Conservation (phyloP, 2,113 vertebrate genomes). For the Trematocara marginatum region DNA sequence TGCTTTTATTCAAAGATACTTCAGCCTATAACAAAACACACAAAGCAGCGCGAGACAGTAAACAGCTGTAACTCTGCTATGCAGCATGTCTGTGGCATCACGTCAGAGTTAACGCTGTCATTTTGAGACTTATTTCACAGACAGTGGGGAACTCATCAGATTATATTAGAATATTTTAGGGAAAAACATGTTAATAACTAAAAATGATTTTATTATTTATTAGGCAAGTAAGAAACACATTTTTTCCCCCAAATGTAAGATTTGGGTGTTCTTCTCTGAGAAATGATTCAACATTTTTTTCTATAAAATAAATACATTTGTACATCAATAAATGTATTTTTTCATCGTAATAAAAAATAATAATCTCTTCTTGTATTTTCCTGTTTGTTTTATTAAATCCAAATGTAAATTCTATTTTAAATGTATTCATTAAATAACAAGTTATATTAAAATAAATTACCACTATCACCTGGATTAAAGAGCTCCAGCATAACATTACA, state of each 20-base stretch:
- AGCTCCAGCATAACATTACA: neutral
- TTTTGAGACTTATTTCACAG: neutral
- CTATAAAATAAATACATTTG: neutral
- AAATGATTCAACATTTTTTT: neutral
- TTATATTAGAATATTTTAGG: neutral
- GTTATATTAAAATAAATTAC: fast-evolving
- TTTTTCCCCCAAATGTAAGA: neutral
- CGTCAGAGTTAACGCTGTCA: neutral
- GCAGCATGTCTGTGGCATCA: neutral
- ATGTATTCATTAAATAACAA: neutral
- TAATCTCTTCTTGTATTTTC: fast-evolving
- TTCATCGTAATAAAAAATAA: neutral
- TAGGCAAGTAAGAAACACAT: neutral
- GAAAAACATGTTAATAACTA: neutral
- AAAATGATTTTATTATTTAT: neutral
- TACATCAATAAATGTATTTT: fast-evolving
- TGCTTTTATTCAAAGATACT: neutral
- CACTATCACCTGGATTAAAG: neutral
- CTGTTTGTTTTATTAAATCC: neutral
- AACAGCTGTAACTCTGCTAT: neutral
- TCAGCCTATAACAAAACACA: neutral
- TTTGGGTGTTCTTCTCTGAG: neutral
- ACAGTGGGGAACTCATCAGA: fast-evolving
- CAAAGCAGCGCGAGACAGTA: fast-evolving
- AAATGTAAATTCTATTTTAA: fast-evolving